Base-by-base conservation (phyloP, 2,888 invertebrate species). In the Cyclophora albipunctata region DNA sequence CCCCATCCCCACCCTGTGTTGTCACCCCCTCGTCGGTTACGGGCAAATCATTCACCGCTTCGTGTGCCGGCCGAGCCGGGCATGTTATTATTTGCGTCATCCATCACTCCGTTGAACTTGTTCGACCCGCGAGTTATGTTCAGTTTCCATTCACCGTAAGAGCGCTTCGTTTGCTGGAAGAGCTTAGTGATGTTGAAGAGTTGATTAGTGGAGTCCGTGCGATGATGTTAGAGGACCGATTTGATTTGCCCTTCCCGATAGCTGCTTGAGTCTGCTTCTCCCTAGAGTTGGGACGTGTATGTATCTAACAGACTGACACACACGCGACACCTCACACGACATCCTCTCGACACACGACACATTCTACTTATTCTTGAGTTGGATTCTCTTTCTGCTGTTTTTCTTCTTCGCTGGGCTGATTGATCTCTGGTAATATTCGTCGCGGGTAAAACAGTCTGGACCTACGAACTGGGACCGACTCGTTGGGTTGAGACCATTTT, bases 1-100 rank as follows among this genome's bases (percentile, higher is more conserved):
- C 37, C 60, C 64, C 57, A 47, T 58, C 59, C 68, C 66, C 69
- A 61, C 66, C 73, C 72, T 71, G 60, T 69, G 67, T 63, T 5
- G 4, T 4, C 37, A 4, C 37, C 4, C 37, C 37, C 37, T 5
- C 48, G 55, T 62, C 69, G 71, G 71, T 59, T 64, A 58, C 59
- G 78, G 73, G 77, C 74, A 75, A 75, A 71, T 75, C 73, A 69
- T 69, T 65, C 34, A 5, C 40, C 7, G n/a, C n/a, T n/a, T 40
- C 6, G 7, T 6, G 4, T 37, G 4, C 37, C 37, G 4, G 5
- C 5, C 37, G 4, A 37, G 37, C 5, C 37, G 37, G 5, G 37
- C 20, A 20, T 20, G 20, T 20, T 20, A 20, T 20, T 20, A 20
- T 20, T 20, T 20, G 20, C 20, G 20, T 20, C 20, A 20, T 20